phyloP scores from a whole-genome alignment of 2,888 invertebrate genomes.

The Catocala nupta region DNA sequence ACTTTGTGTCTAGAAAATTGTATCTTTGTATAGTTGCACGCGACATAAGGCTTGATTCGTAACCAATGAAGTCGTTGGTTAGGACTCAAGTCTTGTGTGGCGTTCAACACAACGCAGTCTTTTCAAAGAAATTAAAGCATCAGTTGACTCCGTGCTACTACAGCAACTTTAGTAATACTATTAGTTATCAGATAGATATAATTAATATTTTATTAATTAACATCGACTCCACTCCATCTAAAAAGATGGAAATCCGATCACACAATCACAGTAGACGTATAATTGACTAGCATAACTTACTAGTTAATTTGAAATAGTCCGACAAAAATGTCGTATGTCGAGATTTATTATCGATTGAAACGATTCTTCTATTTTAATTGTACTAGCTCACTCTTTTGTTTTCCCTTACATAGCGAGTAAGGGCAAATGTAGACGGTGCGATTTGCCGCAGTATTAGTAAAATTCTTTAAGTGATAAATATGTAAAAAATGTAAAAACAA shows the following conservation, averaged over 20 bases:
- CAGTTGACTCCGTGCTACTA: too few relatives aligned
- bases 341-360: constrained; percentile 57
- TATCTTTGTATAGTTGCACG: too few relatives aligned
- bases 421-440: background rate
- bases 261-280: constrained; percentile 54
- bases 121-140: too few relatives aligned
- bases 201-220: constrained; percentile 20
- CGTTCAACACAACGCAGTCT: too few relatives aligned
- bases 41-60: too few relatives aligned
- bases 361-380: constrained; percentile 54
- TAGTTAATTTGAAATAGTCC: constrained; percentile 65
- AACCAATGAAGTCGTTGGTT: too few relatives aligned
- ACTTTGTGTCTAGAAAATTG: too few relatives aligned
- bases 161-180: too few relatives aligned
- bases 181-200: background rate
- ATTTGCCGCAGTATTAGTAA: background rate
- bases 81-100: too few relatives aligned
- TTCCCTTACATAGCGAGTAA: constrained; percentile 17
- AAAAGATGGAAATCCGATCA: constrained; percentile 44
- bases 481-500: too few relatives aligned
- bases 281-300: constrained; percentile 70
- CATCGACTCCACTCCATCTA: constrained; percentile 38
- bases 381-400: constrained; percentile 43
- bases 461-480: too few relatives aligned
- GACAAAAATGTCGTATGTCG: constrained; percentile 43